These are phyloP conservation scores for Bombus affinis DNA, from an alignment of 1,140 invertebrate genomes.

Conservation along the genomic window DNA sequence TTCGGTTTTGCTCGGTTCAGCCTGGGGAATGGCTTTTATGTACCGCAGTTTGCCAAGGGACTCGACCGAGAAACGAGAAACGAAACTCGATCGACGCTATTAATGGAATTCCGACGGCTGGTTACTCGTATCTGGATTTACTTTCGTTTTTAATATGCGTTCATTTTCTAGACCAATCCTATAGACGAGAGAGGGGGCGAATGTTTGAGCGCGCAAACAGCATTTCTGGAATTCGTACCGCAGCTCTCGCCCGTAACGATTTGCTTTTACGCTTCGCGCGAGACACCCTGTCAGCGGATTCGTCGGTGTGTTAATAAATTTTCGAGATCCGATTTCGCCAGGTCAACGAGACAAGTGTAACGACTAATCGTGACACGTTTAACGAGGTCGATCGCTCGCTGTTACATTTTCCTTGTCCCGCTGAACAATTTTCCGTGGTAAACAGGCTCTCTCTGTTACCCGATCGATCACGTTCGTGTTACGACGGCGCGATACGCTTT, in stretches of 20 bases:
- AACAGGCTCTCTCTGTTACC: conserved; percentile 42
- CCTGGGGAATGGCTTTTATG: conserved; percentile 12
- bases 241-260: not conserved
- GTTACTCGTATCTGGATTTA: conserved; percentile 28
- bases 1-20: conserved; percentile 50
- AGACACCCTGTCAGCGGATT: not conserved
- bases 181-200: not conserved
- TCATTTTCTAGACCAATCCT: no score
- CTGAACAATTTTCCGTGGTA: conserved; percentile 53
- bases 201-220: conserved; percentile 3
- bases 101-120: conserved; percentile 38
- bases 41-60: not conserved
- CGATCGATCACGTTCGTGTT: conserved; percentile 62
- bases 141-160: conserved; percentile 22
- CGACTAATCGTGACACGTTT: conserved; percentile 1
- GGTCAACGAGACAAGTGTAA: no score
- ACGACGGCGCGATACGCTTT: conserved; percentile 39
- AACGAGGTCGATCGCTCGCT: conserved; percentile 1
- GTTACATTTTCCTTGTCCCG: not conserved
- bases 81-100: conserved; percentile 34
- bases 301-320: conserved; percentile 4
- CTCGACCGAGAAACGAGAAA: not conserved
- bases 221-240: not conserved
- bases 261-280: not conserved
- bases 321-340: not conserved